These are phyloP conservation scores for Leptinotarsa juncta DNA, from an alignment of 2,888 invertebrate species.

Conservation along the genomic window DNA sequence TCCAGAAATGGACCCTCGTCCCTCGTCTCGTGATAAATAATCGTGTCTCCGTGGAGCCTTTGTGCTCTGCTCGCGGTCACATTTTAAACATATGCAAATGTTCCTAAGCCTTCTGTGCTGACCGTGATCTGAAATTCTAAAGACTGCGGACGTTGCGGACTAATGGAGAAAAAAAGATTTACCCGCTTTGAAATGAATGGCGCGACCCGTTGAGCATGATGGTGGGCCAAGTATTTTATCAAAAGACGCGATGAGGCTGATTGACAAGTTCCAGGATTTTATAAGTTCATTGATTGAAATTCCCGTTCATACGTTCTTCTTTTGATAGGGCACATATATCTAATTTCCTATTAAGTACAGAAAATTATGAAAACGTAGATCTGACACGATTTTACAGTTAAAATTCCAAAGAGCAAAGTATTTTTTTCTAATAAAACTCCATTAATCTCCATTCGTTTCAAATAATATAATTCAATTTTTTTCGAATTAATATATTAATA, in stretches of 20 bases:
- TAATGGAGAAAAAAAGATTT: slow-evolving; percentile 51
- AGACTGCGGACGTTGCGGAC: slow-evolving; percentile 52
- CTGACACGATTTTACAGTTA: too few relatives aligned
- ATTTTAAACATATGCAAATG: slow-evolving; percentile 67
- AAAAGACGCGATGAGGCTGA: not conserved
- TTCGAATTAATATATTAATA: too few relatives aligned
- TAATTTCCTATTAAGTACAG: too few relatives aligned
- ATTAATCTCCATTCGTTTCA: too few relatives aligned
- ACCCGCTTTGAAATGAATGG: slow-evolving; percentile 37
- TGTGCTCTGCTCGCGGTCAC: slow-evolving; percentile 64
- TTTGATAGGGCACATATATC: too few relatives aligned
- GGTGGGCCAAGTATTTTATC: not conserved
- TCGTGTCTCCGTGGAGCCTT: slow-evolving; percentile 64
- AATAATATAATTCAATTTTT: too few relatives aligned
- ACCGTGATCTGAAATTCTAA: slow-evolving; percentile 65
- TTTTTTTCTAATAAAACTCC: too few relatives aligned
- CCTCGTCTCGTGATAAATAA: slow-evolving; percentile 62
- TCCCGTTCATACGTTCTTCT: too few relatives aligned
- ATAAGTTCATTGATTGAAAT: too few relatives aligned
- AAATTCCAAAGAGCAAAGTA: too few relatives aligned
- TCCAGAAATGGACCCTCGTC: slow-evolving; percentile 19
- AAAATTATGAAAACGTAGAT: too few relatives aligned
- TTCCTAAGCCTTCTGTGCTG: slow-evolving; percentile 61
- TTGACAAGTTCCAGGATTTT: too few relatives aligned
- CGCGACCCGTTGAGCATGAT: not conserved